These are phyloP conservation scores for Lysandra coridon DNA, from an alignment of 2,888 invertebrate species.

Conservation along the genomic window DNA sequence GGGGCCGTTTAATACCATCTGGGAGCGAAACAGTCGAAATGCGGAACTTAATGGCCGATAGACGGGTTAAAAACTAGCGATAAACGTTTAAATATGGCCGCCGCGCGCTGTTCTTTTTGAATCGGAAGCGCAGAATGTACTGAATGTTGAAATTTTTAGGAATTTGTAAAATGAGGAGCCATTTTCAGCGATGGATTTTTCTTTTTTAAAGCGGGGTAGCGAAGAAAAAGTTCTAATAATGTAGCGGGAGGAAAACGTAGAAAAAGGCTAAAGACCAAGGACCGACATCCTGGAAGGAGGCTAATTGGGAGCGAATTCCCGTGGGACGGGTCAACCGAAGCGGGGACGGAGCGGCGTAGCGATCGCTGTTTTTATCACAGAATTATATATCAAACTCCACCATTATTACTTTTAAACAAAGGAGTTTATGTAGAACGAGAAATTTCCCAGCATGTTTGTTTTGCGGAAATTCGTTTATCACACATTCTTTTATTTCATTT, in stretches of 20 bases:
- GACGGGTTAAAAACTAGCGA: conserved; percentile 29
- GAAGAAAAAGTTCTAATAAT: conserved; percentile 10
- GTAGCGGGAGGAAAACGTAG: not conserved
- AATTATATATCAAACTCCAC: not conserved
- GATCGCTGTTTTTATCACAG: not conserved
- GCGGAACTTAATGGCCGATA: conserved; percentile 29
- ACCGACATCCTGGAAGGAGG: conserved; percentile 19
- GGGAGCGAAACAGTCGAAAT: conserved; percentile 35
- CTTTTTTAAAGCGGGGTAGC: not conserved
- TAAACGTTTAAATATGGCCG: conserved; percentile 30
- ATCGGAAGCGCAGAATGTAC: conserved; percentile 15
- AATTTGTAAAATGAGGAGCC: conserved; percentile 12
- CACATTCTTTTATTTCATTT: not conserved
- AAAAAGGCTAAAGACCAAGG: conserved; percentile 15
- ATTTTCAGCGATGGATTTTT: not conserved
- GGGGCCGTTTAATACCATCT: conserved; percentile 38
- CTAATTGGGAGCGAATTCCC: conserved; percentile 16
- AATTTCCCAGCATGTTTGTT: not conserved
- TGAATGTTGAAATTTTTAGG: conserved; percentile 28
- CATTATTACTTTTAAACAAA: not conserved
- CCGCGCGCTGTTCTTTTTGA: conserved; percentile 15
- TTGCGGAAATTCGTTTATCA: too few relatives aligned
- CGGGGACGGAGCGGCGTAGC: not conserved
- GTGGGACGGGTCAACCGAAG: conserved; percentile 4
- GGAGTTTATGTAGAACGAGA: not conserved